Percentiles rank a stretch among this genome's conserved stretches.
Evolutionary conservation across 2,113 vertebrate species (phyloP).

Genomic region (Phodopus roborovskii): DNA sequence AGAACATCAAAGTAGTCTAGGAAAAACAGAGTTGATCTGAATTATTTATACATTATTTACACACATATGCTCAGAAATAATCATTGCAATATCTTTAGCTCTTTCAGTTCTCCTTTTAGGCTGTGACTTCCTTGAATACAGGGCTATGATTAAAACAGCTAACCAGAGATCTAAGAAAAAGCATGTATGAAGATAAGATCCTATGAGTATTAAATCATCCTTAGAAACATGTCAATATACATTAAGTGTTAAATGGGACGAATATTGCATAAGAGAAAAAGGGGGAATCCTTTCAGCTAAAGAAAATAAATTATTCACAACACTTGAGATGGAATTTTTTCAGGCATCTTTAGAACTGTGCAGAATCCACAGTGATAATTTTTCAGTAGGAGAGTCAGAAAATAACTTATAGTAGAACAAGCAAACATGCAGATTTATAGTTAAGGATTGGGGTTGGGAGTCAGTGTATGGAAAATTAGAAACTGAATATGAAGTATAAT

Average conservation of each 20-base stretch:
- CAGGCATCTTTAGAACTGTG: rapidly evolving
- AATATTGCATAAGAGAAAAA: neutral
- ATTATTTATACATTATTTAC: neutral
- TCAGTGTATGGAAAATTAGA: neutral
- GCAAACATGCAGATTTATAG: neutral
- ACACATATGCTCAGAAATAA: neutral
- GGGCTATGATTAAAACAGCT: neutral
- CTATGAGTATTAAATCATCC: neutral
- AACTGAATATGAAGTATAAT: neutral
- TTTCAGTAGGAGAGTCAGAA: neutral
- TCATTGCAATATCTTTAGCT: neutral
- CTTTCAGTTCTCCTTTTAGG: neutral
- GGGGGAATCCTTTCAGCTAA: neutral
- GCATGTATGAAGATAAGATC: neutral
- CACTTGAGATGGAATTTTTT: neutral
- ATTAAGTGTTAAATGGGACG: neutral
- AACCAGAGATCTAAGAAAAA: neutral
- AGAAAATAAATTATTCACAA: neutral
- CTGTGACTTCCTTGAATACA: neutral
- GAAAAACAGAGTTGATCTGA: conserved; percentile 7
- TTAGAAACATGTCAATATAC: neutral
- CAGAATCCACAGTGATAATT: neutral
- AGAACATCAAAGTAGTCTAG: neutral
- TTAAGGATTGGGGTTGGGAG: neutral
- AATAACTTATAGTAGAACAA: neutral